phyloP scores from a whole-genome alignment of 2,797 vertebrate genomes.

The Yasuhikotakia modesta region DNA sequence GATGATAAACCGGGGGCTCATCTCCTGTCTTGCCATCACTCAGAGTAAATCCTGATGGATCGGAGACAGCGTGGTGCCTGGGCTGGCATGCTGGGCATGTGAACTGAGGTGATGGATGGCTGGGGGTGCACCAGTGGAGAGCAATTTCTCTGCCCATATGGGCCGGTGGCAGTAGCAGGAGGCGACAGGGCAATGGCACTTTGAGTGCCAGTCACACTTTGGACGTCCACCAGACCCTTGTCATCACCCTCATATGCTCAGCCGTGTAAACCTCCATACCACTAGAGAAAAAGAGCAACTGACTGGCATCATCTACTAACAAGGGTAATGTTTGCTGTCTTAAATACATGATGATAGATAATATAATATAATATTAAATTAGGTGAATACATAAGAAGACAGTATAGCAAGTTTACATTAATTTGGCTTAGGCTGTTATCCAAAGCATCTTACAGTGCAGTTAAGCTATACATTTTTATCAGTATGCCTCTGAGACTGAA shows the following conservation, averaged over 20 bases:
- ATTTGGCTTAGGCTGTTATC: too few species aligned
- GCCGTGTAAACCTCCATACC: constrained; percentile 62
- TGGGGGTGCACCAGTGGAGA: constrained; percentile 71
- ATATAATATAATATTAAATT: too few species aligned
- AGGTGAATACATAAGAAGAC: too few species aligned
- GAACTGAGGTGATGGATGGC: constrained; percentile 73
- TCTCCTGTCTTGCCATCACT: constrained; percentile 52
- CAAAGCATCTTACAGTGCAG: too few species aligned
- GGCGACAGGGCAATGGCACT: constrained; percentile 70
- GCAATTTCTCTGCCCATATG: constrained; percentile 75
- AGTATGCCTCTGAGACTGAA: too few species aligned
- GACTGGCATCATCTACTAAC: constrained; percentile 47
- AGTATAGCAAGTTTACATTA: too few species aligned
- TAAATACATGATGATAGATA: constrained; percentile 1
- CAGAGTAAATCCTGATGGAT: constrained; percentile 63
- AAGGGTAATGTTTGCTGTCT: constrained; percentile 36
- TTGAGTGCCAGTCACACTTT: constrained; percentile 71
- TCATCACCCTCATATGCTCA: constrained; percentile 76
- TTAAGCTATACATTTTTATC: too few species aligned
- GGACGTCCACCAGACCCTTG: constrained; percentile 77
- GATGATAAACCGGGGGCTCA: constrained; percentile 59
- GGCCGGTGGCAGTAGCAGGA: constrained; percentile 73
- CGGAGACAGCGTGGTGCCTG: constrained; percentile 58
- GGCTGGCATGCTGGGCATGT: constrained; percentile 64
- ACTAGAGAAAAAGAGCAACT: constrained; percentile 44